Evolutionary conservation across 2,113 vertebrate genomes (phyloP).

Genomic region (Felis chaus): DNA sequence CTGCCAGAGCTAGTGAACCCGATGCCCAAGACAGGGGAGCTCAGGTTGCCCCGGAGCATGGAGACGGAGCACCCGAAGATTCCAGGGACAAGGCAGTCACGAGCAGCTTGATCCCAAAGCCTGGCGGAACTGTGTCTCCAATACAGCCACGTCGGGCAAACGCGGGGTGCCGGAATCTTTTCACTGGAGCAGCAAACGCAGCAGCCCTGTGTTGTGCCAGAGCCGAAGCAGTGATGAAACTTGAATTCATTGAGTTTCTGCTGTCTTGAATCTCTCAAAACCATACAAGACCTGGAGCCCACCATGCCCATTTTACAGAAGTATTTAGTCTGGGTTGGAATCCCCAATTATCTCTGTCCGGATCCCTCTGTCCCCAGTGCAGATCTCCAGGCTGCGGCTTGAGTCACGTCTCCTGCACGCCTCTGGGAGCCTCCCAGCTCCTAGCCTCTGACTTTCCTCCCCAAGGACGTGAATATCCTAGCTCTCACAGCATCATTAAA

Average conservation of each 20-base stretch:
- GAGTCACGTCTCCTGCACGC: accelerated
- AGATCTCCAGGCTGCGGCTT: not conserved
- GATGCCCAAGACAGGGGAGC: not conserved
- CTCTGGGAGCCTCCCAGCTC: not conserved
- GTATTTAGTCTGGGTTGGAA: not conserved
- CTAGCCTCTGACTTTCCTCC: not conserved
- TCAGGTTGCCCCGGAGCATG: accelerated
- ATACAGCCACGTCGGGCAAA: not conserved
- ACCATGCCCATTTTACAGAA: not conserved
- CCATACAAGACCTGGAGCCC: not conserved
- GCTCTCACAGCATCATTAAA: not conserved
- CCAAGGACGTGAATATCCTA: not conserved
- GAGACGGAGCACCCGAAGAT: accelerated
- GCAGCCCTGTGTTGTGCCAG: not conserved
- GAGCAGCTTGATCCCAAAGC: not conserved
- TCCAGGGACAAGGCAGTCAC: not conserved
- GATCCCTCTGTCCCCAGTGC: not conserved
- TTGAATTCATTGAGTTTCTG: not conserved
- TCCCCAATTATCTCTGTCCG: not conserved
- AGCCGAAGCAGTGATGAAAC: not conserved
- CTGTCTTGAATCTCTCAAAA: not conserved
- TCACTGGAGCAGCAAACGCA: not conserved
- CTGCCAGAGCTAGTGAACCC: not conserved
- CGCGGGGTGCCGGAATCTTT: accelerated
- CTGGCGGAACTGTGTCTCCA: not conserved